These are phyloP conservation scores for Setophaga kirtlandii DNA, from an alignment of 2,113 vertebrate species.

Conservation along the genomic window DNA sequence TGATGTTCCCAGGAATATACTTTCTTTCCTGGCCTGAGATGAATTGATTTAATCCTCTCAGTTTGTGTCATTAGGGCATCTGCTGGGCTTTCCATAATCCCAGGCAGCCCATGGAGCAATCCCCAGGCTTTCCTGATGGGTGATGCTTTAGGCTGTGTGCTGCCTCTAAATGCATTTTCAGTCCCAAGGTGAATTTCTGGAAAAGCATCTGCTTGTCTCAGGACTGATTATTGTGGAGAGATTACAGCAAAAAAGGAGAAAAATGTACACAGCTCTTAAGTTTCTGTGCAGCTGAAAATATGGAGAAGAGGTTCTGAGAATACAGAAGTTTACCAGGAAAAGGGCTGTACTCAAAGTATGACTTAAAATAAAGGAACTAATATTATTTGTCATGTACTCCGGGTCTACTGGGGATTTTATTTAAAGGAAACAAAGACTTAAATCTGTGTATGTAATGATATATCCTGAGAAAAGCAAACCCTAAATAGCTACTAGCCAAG, in stretches of 20 bases:
- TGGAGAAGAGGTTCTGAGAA: background rate
- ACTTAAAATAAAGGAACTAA: background rate
- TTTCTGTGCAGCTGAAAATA: background rate
- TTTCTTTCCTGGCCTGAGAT: background rate
- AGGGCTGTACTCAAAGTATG: background rate
- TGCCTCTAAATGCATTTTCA: background rate
- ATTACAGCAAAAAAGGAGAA: background rate
- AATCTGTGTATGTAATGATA: background rate
- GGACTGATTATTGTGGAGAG: background rate
- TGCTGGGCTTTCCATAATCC: constrained; percentile 15
- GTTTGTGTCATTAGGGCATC: background rate
- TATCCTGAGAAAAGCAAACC: background rate
- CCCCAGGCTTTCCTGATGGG: background rate
- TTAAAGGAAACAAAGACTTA: background rate
- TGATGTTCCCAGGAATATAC: background rate
- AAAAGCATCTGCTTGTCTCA: background rate
- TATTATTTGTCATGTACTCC: background rate
- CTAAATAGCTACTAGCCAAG: background rate
- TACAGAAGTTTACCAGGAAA: background rate
- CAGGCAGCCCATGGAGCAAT: background rate
- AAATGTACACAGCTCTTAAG: background rate
- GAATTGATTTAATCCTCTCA: constrained; percentile 17
- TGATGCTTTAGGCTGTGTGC: background rate
- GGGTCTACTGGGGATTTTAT: background rate
- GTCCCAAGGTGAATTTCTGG: background rate